Percentiles rank a stretch among this genome's conserved stretches.
phyloP scores from a whole-genome alignment of 2,888 invertebrate genomes.

The Rhagium mordax region DNA sequence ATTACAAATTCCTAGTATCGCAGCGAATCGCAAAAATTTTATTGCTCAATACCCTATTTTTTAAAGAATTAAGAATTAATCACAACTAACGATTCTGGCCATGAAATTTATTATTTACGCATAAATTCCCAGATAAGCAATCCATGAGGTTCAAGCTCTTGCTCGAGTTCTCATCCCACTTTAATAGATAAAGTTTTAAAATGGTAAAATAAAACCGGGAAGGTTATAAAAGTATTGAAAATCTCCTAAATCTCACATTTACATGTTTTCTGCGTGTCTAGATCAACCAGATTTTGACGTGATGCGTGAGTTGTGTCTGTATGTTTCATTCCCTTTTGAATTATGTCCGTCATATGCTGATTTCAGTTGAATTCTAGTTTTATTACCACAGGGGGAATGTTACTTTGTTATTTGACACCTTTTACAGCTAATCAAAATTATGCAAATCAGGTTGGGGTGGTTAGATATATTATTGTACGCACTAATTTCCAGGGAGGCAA shows the following conservation, averaged over 20 bases:
- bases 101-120: too few species aligned
- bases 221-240: not conserved
- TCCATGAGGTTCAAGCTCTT: too few species aligned
- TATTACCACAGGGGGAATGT: slow-evolving; percentile 33
- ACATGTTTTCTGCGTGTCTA: slow-evolving; percentile 21
- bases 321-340: slow-evolving; percentile 31
- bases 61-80: too few species aligned
- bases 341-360: slow-evolving; percentile 28
- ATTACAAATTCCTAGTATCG: too few species aligned
- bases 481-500: slow-evolving; percentile 13
- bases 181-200: too few species aligned
- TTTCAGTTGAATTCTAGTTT: slow-evolving; percentile 29
- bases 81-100: too few species aligned
- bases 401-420: slow-evolving; percentile 40
- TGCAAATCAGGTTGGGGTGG: slow-evolving; percentile 25
- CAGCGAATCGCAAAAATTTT: too few species aligned
- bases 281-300: slow-evolving; percentile 22
- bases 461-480: slow-evolving; percentile 15
- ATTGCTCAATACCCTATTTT: too few species aligned
- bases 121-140: too few species aligned
- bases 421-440: slow-evolving; percentile 40
- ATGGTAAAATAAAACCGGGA: too few species aligned
- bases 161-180: too few species aligned
- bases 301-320: slow-evolving; percentile 22
- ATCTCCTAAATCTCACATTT: slow-evolving; percentile 17